Percentiles rank a stretch among this genome's conserved stretches.
Evolutionary conservation across 2,797 vertebrate species (phyloP).

Genomic region (Coregonus sp.): DNA sequence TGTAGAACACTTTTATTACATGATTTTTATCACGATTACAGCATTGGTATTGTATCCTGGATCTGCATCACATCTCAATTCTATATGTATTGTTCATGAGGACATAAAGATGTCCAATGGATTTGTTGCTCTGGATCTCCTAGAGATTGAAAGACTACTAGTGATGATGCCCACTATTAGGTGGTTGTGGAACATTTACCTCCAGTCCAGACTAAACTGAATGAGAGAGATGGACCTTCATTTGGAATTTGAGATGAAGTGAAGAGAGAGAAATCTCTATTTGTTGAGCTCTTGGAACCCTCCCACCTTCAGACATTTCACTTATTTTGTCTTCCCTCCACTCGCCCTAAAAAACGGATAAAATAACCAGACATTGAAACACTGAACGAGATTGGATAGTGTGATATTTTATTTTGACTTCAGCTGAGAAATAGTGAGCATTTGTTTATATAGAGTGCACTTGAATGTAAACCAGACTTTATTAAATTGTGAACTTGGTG

Average conservation of each 20-base stretch:
- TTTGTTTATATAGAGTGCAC: constrained; percentile 42
- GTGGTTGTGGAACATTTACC: too few species aligned
- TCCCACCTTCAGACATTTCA: constrained; percentile 52
- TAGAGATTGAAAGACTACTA: too few species aligned
- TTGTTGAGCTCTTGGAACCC: constrained; percentile 56
- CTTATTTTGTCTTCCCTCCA: constrained; percentile 33
- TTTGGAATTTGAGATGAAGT: constrained; percentile 39
- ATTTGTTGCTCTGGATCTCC: too few species aligned
- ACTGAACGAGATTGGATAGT: constrained; percentile 41
- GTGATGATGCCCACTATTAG: too few species aligned
- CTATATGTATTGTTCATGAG: neutral
- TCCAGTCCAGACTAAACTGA: too few species aligned
- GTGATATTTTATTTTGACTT: constrained; percentile 40
- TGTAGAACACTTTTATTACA: neutral
- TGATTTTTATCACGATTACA: neutral
- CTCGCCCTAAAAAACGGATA: constrained; percentile 51
- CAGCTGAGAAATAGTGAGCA: constrained; percentile 30
- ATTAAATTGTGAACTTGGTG: constrained; percentile 56
- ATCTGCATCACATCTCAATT: neutral
- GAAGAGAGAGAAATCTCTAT: constrained; percentile 42
- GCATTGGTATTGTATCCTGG: neutral
- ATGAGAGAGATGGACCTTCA: constrained; percentile 25
- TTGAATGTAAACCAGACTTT: constrained; percentile 62
- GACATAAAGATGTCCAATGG: too few species aligned
- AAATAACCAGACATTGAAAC: constrained; percentile 59